phyloP scores from a whole-genome alignment of 92 coral and sea anemone species.

The Phenganax marumi region DNA sequence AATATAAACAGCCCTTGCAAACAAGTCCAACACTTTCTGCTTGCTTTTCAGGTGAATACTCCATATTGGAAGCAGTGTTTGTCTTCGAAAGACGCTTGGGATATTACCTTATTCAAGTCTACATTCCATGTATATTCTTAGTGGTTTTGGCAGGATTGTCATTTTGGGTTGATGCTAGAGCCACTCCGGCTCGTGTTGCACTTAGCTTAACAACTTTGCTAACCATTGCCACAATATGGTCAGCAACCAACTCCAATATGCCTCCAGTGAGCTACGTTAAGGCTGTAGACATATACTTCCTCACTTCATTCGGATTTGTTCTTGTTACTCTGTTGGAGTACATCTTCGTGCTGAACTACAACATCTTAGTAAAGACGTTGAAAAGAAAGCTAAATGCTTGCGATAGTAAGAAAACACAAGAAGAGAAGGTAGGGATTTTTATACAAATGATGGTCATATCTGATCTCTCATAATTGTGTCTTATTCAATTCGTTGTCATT shows the following conservation, averaged over 20 bases:
- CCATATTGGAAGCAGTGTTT: slow-evolving; percentile 63
- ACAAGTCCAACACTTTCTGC: background rate
- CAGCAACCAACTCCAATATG: slow-evolving; percentile 75
- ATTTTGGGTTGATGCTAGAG: slow-evolving; percentile 75
- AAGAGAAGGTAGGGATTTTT: background rate
- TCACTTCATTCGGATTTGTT: slow-evolving; percentile 74
- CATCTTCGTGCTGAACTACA: slow-evolving; percentile 48
- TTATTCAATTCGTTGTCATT: background rate
- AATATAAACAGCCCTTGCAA: background rate
- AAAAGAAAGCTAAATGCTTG: slow-evolving; percentile 1
- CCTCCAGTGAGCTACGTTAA: slow-evolving; percentile 85
- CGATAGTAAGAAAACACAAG: background rate
- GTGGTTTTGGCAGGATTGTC: slow-evolving; percentile 86
- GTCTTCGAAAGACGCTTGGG: slow-evolving; percentile 75
- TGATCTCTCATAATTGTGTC: too few relatives aligned
- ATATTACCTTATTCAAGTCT: slow-evolving; percentile 72
- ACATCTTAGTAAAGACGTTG: slow-evolving; percentile 5
- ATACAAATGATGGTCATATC: too few relatives aligned
- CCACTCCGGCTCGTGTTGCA: slow-evolving; percentile 80
- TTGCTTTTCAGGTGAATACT: slow-evolving; percentile 41
- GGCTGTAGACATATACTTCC: slow-evolving; percentile 78
- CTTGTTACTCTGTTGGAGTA: slow-evolving; percentile 75
- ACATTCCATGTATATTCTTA: slow-evolving; percentile 80
- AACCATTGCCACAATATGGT: slow-evolving; percentile 81
- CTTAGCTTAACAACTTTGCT: slow-evolving; percentile 78